Evolutionary conservation across 1,140 invertebrate genomes (phyloP).

Genomic region (Pseudoatta argentina): DNA sequence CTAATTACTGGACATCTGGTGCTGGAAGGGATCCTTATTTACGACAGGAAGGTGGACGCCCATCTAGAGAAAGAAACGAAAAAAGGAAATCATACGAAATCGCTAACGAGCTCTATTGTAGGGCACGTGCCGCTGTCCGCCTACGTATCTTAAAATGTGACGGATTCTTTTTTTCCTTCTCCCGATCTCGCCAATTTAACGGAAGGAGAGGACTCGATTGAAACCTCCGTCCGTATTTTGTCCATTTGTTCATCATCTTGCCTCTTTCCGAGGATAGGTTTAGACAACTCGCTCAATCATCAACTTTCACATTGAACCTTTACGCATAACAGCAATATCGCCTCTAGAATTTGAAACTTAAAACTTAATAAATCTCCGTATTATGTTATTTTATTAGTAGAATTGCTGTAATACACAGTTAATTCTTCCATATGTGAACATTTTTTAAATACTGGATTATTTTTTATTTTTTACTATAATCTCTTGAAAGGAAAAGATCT

Average conservation of each 20-base stretch:
- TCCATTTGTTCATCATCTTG: background rate
- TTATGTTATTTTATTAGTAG: background rate
- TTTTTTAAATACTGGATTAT: background rate
- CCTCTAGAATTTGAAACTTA: background rate
- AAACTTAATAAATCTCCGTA: background rate
- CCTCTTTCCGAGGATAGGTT: background rate
- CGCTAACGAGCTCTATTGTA: conserved; percentile 77
- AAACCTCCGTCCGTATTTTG: background rate
- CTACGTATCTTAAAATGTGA: conserved; percentile 74
- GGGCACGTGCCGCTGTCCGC: conserved; percentile 79
- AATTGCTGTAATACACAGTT: background rate
- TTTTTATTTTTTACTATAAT: background rate
- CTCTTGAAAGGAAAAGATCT: background rate
- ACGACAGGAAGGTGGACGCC: conserved; percentile 72
- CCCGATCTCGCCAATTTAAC: conserved; percentile 55
- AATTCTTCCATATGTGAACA: background rate
- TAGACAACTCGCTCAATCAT: conserved; percentile 8
- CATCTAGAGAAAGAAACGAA: conserved; percentile 69
- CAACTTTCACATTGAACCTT: background rate
- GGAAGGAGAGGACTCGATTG: conserved; percentile 59
- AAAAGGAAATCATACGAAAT: conserved; percentile 70
- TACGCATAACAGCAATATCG: background rate
- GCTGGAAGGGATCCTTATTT: conserved; percentile 72
- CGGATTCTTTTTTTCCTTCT: conserved; percentile 64
- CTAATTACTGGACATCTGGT: conserved; percentile 69